Base-by-base conservation (phyloP, 2,113 vertebrate species). In the Montifringilla adamsi region DNA sequence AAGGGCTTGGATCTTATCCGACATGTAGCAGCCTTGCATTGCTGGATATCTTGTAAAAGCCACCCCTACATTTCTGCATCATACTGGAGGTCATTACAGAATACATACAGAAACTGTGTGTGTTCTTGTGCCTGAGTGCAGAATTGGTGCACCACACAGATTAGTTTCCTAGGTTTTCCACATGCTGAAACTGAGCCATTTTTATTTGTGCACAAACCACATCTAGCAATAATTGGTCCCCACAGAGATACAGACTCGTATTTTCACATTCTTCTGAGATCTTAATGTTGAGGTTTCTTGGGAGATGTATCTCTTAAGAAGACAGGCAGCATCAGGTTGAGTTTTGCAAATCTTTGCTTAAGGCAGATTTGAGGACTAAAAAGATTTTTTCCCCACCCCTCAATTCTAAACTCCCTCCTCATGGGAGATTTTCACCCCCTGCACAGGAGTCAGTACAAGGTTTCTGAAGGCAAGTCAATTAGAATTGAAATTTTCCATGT, bases 21-120 rank as follows among this genome's bases (percentile, higher is more conserved):
- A 69, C 62, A 21, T 23, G 83, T 46, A 79, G 90, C 89, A 93
- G 92, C 63, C 81, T 93, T 76, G 92, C 92, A 23, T 93, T 62
- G 93, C 86, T 94, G 93, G 95, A 85, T 96, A 70, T 84, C 94
- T 93, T 88, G 88, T 90, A 92, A 95, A 91, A 94, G 89, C 90
- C 93, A 93, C 64, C 87, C 76, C 56, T 91, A 78, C 76, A 83
- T 81, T 94, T 94, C 73, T 91, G 86, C 88, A 82, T 89, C 68
- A 28, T 91, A 89, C 89, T 90, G 87, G 81, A 84, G 91, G 67
- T 93, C 94, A 92, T 94, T 93, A 69, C 58, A 88, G 60, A 76
- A 70, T 72, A 35, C 82, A 85, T 49, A 89, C 49, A 94, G 89
- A 84, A 87, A 72, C 87, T 28, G 64, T 91, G 50, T 86, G 89